A percentile compares a stretch with the other conserved stretches of the same genome.
Evolutionary conservation across 2,797 vertebrate species (phyloP).

Genomic region (Tauraco hartlaubi): DNA sequence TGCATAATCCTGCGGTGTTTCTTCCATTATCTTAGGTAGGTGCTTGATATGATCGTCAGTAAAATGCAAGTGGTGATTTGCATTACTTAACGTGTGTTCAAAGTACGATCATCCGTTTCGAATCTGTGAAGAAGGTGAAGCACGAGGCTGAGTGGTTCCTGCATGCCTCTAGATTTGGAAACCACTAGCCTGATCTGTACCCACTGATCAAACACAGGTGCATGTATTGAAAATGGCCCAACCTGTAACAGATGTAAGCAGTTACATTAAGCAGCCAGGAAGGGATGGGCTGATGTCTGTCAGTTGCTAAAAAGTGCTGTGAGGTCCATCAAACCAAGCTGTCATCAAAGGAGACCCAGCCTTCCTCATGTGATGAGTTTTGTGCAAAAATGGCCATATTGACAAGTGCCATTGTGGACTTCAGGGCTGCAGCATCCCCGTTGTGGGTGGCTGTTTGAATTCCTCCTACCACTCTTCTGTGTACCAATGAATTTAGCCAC

Average conservation of each 20-base stretch:
- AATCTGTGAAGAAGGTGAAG: background rate
- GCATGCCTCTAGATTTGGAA: conserved; percentile 38
- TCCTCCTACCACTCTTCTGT: background rate
- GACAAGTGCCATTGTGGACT: background rate
- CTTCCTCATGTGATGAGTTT: background rate
- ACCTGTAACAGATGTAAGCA: background rate
- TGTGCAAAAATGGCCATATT: background rate
- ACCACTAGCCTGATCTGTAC: background rate
- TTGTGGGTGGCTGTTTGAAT: background rate
- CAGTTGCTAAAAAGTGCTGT: background rate
- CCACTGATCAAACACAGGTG: background rate
- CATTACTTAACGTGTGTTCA: background rate
- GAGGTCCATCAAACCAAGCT: background rate
- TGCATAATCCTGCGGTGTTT: background rate
- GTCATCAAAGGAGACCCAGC: background rate
- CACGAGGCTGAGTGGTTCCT: background rate
- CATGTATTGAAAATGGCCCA: background rate
- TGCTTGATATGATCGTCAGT: background rate
- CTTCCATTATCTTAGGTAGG: background rate
- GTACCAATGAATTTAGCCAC: background rate
- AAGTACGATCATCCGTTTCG: background rate
- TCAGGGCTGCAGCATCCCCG: background rate
- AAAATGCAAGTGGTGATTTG: background rate
- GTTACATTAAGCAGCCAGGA: background rate
- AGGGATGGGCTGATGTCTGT: background rate